Evolutionary conservation across 2,888 invertebrate species (phyloP), one percentile per base, ranked within the genome.

Genomic region (Notocelia uddmanniana): DNA sequence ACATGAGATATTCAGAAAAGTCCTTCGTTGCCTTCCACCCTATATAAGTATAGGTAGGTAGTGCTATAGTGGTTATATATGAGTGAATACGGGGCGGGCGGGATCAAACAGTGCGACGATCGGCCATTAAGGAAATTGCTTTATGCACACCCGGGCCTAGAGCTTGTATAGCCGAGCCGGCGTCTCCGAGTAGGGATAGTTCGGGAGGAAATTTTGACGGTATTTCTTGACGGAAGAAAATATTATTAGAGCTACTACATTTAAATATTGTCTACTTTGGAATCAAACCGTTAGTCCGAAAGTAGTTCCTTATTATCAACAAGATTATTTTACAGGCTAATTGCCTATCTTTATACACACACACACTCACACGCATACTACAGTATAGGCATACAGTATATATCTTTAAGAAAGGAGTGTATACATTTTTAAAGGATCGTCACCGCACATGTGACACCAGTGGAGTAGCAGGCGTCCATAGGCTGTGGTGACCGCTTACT

Each of bases 111-210:
- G 79, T 81, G 81, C 80, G 76, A 81, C 84, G 84, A 86, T 87
- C 86, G 86, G 77, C 90, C 89, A 92, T 92, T 92, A 92, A 84
- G 88, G 88, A 92, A 89, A 92, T 92, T 91, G 91, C 89, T 92
- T 87, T 88, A 90, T 89, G 82, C 80, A 55, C 26, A 26, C 82
- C 78, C 75, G 79, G 80, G 81, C 81, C 34, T 52, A 54, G 34
- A 37, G 52, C 37, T 64, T 64, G 64, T 64, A 52, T 52, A 34
- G 41, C 41, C 48, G 54, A 54, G 54, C 26, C 60, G 26, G 54
- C 26, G 19, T 41, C 60, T 60, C 45, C n/a, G 60, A 19, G 31
- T 26, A 26, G 31, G 31, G 45, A 45, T 18, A 68, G 31, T 68
- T 34, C 19, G 67, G 45, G 45, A 45, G 19, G 57, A 45, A 31